Conservation (phyloP, 2,113 vertebrate species). For the Hydrolagus affinis region DNA sequence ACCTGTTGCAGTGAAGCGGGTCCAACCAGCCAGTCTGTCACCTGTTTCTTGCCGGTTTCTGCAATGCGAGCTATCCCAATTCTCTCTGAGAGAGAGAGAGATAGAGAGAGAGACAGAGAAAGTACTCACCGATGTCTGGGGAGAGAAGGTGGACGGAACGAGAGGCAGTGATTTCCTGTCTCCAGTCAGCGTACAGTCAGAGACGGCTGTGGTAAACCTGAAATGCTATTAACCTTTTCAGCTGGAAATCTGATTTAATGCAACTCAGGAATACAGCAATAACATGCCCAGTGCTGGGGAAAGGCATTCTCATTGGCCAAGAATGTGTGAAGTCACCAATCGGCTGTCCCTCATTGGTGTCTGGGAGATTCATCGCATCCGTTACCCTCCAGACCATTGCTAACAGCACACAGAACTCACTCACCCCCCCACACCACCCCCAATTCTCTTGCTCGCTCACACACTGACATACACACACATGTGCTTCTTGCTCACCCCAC, state of each 20-base stretch:
- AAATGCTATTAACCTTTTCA: slow-evolving; percentile 13
- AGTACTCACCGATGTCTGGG: neutral
- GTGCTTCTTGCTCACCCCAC: too few species aligned
- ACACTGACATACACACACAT: too few species aligned
- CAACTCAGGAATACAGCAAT: neutral
- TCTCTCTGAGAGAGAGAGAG: neutral
- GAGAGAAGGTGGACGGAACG: neutral
- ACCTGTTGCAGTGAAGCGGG: slow-evolving; percentile 11
- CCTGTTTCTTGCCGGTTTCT: too few species aligned
- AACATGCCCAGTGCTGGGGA: slow-evolving; percentile 4
- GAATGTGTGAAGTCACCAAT: slow-evolving; percentile 5
- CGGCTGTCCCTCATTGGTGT: slow-evolving; percentile 14
- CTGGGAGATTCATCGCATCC: neutral
- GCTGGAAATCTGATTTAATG: neutral
- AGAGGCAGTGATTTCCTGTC: too few species aligned
- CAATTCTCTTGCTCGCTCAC: too few species aligned
- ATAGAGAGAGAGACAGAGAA: neutral
- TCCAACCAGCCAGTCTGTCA: too few species aligned
- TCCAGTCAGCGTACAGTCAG: neutral
- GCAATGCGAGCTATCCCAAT: neutral
- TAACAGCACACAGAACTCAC: neutral
- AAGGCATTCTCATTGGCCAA: neutral
- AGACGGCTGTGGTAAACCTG: neutral
- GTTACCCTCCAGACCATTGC: neutral
- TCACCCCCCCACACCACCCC: neutral